Evolutionary conservation across 1,140 invertebrate genomes (phyloP), one percentile per base, ranked within the genome.

Genomic region (Pemphigus obesinymphae): DNA sequence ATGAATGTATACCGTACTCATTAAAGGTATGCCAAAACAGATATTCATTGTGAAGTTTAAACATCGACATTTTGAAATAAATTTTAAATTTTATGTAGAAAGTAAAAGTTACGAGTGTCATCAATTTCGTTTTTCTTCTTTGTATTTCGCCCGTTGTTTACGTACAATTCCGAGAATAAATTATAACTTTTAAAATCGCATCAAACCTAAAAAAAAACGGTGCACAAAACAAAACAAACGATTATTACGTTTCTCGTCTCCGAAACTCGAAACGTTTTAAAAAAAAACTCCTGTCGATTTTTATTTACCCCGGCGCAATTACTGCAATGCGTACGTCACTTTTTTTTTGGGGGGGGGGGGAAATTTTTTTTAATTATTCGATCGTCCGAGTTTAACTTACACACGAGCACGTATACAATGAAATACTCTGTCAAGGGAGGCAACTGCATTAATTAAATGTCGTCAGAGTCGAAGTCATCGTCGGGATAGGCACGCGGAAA

Each of bases 371-470:
- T 58, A 29, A 17, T 61, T 61, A 31, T 31, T 61, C 7, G 26
- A 61, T 26, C 15, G 31, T 20, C 20, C 31, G 34, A 34, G 13
- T 10, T 11, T 26, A 20, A 66, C 20, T 10, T 13, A 66, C 58
- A 17, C 29, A 31, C 53, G 10, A 5, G 7, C 55, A 26, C 55
- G 20, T 11, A 29, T 31, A 43, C n/a, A 70, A 40, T 17, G 15
- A 7, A 11, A 43, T 26, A 43, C 13, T 43, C n/a, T 11, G 66
- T 26, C 37, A 37, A 26, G 37, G 13, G 34, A 70, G 37, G n/a
- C 31, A 34, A 40, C n/a, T 58, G 50, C 34, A 78, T 78, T 78
- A 78, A 78, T 78, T 78, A 58, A 78, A 78, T 34, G 75, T 78
- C 75, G 31, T 55, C 68, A 43, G 68, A 45, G 68, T 45, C 40